These are phyloP conservation scores for Limnephilus marmoratus DNA, from an alignment of 2,888 invertebrate genomes.

Conservation along the genomic window DNA sequence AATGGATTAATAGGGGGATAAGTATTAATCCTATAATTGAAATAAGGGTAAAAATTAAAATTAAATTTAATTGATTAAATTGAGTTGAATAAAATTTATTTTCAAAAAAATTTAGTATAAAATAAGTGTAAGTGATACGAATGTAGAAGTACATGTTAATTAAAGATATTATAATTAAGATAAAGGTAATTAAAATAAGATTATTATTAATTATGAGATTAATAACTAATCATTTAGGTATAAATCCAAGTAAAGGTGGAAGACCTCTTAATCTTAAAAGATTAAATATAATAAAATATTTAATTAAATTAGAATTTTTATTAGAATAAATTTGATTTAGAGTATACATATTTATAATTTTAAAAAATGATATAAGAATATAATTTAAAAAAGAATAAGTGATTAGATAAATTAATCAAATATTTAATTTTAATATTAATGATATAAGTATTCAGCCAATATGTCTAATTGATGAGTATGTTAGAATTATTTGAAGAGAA, in stretches of 20 bases:
- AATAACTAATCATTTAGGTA: slow-evolving; percentile 80
- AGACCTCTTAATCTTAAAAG: slow-evolving; percentile 78
- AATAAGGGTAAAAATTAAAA: slow-evolving; percentile 66
- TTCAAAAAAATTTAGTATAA: slow-evolving; percentile 74
- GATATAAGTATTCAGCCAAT: too few species aligned
- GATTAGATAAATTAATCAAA: slow-evolving; percentile 74
- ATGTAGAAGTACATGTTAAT: slow-evolving; percentile 72
- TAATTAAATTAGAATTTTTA: too few species aligned
- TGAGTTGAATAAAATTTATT: too few species aligned
- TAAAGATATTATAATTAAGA: slow-evolving; percentile 77
- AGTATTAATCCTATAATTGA: slow-evolving; percentile 64
- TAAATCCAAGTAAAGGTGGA: slow-evolving; percentile 80
- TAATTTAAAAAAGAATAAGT: slow-evolving; percentile 74
- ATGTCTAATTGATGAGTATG: too few species aligned
- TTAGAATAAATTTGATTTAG: too few species aligned
- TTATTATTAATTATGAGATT: slow-evolving; percentile 75
- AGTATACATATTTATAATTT: slow-evolving; percentile 69
- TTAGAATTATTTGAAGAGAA: too few species aligned
- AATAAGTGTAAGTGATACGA: slow-evolving; percentile 75
- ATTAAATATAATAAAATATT: slow-evolving; percentile 72
- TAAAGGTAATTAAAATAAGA: slow-evolving; percentile 72
- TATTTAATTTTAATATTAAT: slow-evolving; percentile 71
- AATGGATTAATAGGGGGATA: slow-evolving; percentile 59
- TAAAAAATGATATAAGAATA: slow-evolving; percentile 68
- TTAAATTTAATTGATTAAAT: too few species aligned